These are phyloP conservation scores for Furcula furcula DNA, from an alignment of 2,888 invertebrate genomes.

Conservation along the genomic window DNA sequence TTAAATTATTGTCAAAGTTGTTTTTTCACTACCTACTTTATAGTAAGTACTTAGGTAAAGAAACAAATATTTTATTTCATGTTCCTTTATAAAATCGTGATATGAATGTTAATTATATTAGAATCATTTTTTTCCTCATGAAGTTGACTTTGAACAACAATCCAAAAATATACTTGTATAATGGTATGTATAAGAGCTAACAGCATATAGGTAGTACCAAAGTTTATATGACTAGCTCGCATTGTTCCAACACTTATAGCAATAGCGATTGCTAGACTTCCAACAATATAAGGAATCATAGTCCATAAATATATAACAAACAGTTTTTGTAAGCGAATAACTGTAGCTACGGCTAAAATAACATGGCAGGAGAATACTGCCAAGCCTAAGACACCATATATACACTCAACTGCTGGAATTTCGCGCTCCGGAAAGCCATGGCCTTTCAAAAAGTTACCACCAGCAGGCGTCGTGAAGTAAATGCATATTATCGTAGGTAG, in stretches of 20 bases:
- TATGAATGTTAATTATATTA: conserved; percentile 37
- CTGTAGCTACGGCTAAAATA: conserved; percentile 23
- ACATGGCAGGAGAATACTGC: conserved; percentile 28
- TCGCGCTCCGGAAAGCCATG: conserved; percentile 27
- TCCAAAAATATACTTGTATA: conserved; percentile 39
- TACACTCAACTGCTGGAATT: conserved; percentile 13
- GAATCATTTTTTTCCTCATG: conserved; percentile 21
- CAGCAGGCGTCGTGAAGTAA: conserved; percentile 20
- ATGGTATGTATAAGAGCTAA: conserved; percentile 19
- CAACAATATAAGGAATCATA: conserved; percentile 27
- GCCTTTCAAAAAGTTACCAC: conserved; percentile 14
- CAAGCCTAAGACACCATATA: conserved; percentile 25
- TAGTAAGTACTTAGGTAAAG: too few species aligned
- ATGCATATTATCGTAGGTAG: conserved; percentile 32
- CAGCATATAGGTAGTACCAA: conserved; percentile 24
- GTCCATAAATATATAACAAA: conserved; percentile 26
- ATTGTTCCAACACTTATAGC: conserved; percentile 26
- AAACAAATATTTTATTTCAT: too few species aligned
- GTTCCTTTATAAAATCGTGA: conserved; percentile 32
- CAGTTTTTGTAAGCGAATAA: conserved; percentile 14
- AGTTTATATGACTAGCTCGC: conserved; percentile 13
- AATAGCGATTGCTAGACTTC: conserved; percentile 21
- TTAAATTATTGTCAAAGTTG: too few species aligned
- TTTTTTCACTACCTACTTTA: too few species aligned
- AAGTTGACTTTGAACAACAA: conserved; percentile 35